Evolutionary conservation across 2,888 invertebrate species (phyloP).

Genomic region (Tiliacea aurago): DNA sequence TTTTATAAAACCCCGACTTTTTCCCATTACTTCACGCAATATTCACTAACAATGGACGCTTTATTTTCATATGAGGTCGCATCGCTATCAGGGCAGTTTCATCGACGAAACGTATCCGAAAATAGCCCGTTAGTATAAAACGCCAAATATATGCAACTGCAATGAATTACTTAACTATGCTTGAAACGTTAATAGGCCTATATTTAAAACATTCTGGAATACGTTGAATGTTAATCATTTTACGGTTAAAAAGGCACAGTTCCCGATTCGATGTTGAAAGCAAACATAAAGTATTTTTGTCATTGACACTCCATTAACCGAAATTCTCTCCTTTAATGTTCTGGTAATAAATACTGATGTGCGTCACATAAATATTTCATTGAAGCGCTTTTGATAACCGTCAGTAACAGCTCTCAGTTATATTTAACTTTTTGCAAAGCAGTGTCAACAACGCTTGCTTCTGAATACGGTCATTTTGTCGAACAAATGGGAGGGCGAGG

Average conservation of each 20-base stretch:
- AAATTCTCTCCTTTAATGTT: conserved; percentile 54
- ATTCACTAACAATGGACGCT: conserved; percentile 64
- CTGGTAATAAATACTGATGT: conserved; percentile 61
- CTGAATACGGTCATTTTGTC: conserved; percentile 71
- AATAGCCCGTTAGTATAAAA: conserved; percentile 75
- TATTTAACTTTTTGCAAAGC: conserved; percentile 47
- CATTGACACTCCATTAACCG: conserved; percentile 66
- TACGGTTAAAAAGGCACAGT: conserved; percentile 46
- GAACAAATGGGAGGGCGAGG: conserved; percentile 64
- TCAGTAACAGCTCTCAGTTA: conserved; percentile 23
- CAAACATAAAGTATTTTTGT: conserved; percentile 61
- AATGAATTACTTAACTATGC: conserved; percentile 69
- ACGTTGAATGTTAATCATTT: conserved; percentile 61
- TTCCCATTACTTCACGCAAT: conserved; percentile 64
- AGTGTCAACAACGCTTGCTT: conserved; percentile 49
- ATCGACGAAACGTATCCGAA: conserved; percentile 77
- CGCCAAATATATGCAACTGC: conserved; percentile 65
- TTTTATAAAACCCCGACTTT: conserved; percentile 56
- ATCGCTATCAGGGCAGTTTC: conserved; percentile 77
- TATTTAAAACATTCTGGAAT: conserved; percentile 58
- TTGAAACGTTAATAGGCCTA: conserved; percentile 59
- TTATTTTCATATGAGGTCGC: conserved; percentile 69
- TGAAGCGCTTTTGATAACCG: conserved; percentile 44
- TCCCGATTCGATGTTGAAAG: conserved; percentile 35
- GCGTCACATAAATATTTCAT: conserved; percentile 55